These are phyloP conservation scores for Oegoconia quadripuncta DNA, from an alignment of 2,888 invertebrate genomes.

Conservation along the genomic window DNA sequence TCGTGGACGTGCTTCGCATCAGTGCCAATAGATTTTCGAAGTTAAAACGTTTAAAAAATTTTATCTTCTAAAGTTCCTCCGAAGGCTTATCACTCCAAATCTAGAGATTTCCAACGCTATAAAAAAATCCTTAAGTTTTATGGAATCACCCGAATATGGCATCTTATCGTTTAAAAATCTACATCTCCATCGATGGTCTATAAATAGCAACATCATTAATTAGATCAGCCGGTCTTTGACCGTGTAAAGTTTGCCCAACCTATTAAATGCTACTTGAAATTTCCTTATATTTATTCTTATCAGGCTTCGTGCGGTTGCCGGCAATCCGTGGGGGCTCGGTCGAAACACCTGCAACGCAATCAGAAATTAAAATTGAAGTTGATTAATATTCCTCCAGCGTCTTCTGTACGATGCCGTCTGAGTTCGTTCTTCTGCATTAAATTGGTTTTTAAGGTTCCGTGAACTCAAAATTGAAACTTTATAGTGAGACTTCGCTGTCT, in stretches of 20 bases:
- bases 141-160: too few relatives aligned
- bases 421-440: constrained; percentile 16
- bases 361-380: constrained; percentile 40
- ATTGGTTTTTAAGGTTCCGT: constrained; percentile 18
- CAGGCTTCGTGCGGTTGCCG: constrained; percentile 34
- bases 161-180: too few relatives aligned
- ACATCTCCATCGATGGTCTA: too few relatives aligned
- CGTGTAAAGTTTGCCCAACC: constrained; percentile 19
- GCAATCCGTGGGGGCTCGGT: constrained; percentile 32
- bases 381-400: constrained; percentile 41
- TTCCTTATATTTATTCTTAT: constrained; percentile 34
- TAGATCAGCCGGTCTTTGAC: constrained; percentile 33
- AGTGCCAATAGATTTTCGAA: too few relatives aligned
- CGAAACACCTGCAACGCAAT: constrained; percentile 38
- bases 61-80: too few relatives aligned
- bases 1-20: too few relatives aligned
- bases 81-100: too few relatives aligned
- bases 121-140: too few relatives aligned
- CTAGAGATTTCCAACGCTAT: too few relatives aligned
- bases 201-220: not conserved
- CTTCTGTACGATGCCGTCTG: constrained; percentile 15
- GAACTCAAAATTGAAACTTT: too few relatives aligned
- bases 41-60: too few relatives aligned
- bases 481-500: too few relatives aligned
- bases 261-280: constrained; percentile 25